Percentiles rank a stretch among this genome's conserved stretches.
Conservation (phyloP, 2,113 vertebrate species). For the Limanda limanda region DNA sequence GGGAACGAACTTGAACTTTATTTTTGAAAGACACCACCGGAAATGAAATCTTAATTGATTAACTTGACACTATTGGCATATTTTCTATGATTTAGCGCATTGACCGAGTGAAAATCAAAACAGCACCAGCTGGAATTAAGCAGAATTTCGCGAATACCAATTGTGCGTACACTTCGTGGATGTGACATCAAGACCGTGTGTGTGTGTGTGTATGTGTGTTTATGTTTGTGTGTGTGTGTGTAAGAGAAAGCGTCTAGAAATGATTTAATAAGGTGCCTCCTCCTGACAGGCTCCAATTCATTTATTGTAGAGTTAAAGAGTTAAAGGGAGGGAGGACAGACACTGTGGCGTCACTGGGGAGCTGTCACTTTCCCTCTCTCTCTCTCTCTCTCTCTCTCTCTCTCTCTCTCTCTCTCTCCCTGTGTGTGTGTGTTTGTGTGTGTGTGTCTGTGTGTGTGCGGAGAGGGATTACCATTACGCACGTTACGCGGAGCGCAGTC, state of each 20-base stretch:
- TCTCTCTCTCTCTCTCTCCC: neutral
- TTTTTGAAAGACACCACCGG: constrained; percentile 58
- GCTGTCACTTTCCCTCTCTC: constrained; percentile 1
- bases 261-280: constrained; percentile 26
- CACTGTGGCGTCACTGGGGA: constrained; percentile 37
- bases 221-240: neutral
- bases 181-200: constrained; percentile 17
- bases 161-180: neutral
- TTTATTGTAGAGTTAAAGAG: constrained; percentile 25
- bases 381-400: neutral
- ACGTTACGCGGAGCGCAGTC: constrained; percentile 62
- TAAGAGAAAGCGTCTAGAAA: constrained; percentile 5
- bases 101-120: constrained; percentile 11
- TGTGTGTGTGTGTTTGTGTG: constrained; percentile 5
- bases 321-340: constrained; percentile 19
- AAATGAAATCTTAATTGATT: neutral
- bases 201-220: neutral
- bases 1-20: constrained; percentile 5
- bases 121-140: constrained; percentile 6
- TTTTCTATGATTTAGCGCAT: constrained; percentile 32
- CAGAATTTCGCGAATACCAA: constrained; percentile 12
- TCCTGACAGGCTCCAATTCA: constrained; percentile 22
- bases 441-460: constrained; percentile 6
- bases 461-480: constrained; percentile 71
- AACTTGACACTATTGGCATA: constrained; percentile 2